Evolutionary conservation across 2,113 vertebrate species (phyloP).

Genomic region (Leucopsar rothschildi): DNA sequence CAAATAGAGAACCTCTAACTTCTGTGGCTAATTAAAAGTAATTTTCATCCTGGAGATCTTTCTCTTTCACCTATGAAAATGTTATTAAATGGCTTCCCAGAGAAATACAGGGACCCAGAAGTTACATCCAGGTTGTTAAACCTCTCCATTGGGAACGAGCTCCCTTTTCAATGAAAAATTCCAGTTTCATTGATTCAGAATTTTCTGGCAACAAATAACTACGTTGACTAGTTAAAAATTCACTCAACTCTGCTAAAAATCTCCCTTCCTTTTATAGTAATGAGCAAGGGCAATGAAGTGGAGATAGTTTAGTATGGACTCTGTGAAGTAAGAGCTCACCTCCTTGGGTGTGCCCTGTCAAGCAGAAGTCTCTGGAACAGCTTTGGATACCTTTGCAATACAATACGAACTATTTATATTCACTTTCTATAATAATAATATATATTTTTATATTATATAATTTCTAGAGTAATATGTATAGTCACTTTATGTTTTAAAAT

Average conservation of each 20-base stretch:
- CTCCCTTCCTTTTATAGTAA: neutral
- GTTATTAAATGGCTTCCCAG: neutral
- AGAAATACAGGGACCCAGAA: neutral
- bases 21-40: neutral
- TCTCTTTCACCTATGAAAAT: neutral
- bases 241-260: neutral
- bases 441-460: too few species aligned
- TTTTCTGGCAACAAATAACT: neutral
- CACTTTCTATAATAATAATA: too few species aligned
- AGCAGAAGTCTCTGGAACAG: neutral
- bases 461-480: too few species aligned
- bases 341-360: neutral
- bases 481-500: neutral
- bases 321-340: neutral
- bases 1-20: neutral
- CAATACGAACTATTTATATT: too few species aligned
- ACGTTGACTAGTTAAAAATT: neutral
- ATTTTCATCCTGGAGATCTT: neutral
- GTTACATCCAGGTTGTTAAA: neutral
- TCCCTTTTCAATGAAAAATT: neutral
- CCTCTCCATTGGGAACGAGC: fast-evolving
- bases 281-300: neutral
- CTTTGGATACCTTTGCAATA: neutral
- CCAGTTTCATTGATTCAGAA: neutral
- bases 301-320: fast-evolving